Evolutionary conservation across 2,888 invertebrate species (phyloP).

Genomic region (Andrena chrysosceles): DNA sequence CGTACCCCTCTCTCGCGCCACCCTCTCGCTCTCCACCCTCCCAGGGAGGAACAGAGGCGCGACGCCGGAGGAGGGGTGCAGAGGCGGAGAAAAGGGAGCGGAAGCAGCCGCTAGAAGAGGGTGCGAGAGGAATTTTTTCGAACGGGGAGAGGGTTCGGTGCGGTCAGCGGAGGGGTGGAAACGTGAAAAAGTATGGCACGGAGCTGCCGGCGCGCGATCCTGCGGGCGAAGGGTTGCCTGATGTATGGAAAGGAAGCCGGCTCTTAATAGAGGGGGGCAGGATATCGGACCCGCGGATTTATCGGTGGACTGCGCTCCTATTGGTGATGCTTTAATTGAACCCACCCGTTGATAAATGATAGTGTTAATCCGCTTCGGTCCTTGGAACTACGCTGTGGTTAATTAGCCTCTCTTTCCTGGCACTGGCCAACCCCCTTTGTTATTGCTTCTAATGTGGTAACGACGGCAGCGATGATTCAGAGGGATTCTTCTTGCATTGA

Average conservation of each 20-base stretch:
- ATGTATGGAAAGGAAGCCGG: constrained; percentile 76
- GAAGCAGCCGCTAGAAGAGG: constrained; percentile 13
- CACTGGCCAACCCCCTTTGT: neutral
- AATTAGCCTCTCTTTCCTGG: constrained; percentile 30
- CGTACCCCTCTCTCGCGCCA: neutral
- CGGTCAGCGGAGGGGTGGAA: constrained; percentile 64
- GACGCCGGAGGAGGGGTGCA: constrained; percentile 39
- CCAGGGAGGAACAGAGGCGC: neutral
- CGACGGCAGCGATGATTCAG: neutral
- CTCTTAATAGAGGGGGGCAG: constrained; percentile 68
- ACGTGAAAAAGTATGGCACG: constrained; percentile 71
- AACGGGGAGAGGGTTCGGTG: constrained; percentile 50
- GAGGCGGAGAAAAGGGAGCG: constrained; percentile 61
- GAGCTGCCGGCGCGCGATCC: constrained; percentile 69
- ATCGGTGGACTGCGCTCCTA: constrained; percentile 57
- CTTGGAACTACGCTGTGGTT: constrained; percentile 37
- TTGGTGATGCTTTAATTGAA: constrained; percentile 69
- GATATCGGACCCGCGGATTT: constrained; percentile 59
- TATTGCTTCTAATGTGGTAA: neutral
- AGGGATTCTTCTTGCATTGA: neutral
- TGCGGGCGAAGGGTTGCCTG: constrained; percentile 73
- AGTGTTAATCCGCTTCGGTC: constrained; percentile 54
- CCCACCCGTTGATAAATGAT: constrained; percentile 47
- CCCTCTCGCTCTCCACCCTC: neutral
- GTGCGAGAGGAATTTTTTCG: constrained; percentile 47